Base-by-base conservation (phyloP, 1,140 invertebrate species). In the Orchestia grillus region DNA sequence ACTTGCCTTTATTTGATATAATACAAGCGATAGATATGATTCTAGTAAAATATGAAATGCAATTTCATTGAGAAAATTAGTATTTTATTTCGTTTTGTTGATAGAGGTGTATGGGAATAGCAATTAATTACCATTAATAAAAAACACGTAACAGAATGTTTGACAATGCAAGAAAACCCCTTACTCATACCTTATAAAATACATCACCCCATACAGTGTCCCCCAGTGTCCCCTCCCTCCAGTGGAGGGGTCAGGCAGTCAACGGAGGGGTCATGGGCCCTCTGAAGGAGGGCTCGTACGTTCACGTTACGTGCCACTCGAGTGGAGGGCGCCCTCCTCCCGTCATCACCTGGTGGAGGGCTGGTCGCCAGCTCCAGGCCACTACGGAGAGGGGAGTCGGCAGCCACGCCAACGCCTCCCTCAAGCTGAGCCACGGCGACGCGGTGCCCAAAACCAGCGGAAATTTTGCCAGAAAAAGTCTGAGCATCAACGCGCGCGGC, bases 341-440 rank as follows among this genome's bases (percentile, higher is more conserved):
- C 45, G 96, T 96, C 41, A 97, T 97, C 87, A 97, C 97, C 44
- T 97, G 97, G 97, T 97, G 98, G 98, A 98, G 98, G 96, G 98
- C 98, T 97, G 98, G 98, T 4, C 98, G 98, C 96, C 98, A 98
- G 96, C 98, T 99, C 96, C 98, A 97, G 98, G 98, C 97, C 98
- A 98, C 23, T 98, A 98, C 96, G 98, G 99, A 97, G 98, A n/a
- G n/a, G n/a, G 98, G 97, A 6, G 16, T 36, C 44, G 44, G 28
- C 23, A 15, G 36, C 15, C 41, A 19, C 28, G 88, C 6, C 36
- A 90, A 90, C n/a, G 88, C 4, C 3, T 90, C 88, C 43, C 36
- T 19, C 11, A 77, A 77, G 3, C 36, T 36, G 1, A 28, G 15
- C 28, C 28, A 77, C 28, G 62, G 62, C 28, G 28, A 77, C 28